Conservation (phyloP, 2,888 invertebrate genomes). For the Rhynchonema sp. region DNA sequence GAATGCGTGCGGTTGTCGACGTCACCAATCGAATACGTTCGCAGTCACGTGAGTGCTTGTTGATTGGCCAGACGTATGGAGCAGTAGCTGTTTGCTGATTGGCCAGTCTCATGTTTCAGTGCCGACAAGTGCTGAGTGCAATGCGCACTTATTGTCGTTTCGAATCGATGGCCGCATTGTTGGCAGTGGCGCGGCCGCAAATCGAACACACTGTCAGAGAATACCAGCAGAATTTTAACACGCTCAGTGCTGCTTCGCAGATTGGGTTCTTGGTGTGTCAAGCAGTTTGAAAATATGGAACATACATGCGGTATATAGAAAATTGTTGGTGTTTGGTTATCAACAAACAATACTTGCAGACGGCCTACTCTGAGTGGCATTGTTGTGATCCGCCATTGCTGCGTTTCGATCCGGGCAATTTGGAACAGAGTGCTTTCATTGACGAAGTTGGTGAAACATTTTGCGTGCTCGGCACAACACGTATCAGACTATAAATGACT, state of each 20-base stretch:
- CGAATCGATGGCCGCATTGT: background rate
- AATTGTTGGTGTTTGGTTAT: too few species aligned
- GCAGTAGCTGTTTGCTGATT: too few species aligned
- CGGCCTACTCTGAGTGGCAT: constrained; percentile 2
- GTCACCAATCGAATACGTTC: background rate
- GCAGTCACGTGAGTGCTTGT: background rate
- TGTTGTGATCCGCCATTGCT: background rate
- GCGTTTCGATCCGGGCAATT: background rate
- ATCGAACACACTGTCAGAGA: background rate
- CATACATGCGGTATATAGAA: too few species aligned
- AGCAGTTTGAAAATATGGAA: too few species aligned
- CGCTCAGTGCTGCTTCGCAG: constrained; percentile 8
- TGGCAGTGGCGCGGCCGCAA: background rate
- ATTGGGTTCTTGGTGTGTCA: constrained; percentile 11
- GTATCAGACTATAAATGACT: too few species aligned
- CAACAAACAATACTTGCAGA: constrained; percentile 4
- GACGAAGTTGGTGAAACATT: background rate
- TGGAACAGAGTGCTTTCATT: background rate
- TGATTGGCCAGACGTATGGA: too few species aligned
- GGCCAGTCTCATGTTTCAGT: background rate
- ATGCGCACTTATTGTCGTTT: background rate
- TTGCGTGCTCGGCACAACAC: too few species aligned
- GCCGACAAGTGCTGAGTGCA: background rate
- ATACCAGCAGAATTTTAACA: constrained; percentile 5
- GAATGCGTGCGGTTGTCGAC: background rate